These are phyloP conservation scores for Saccostrea echinata DNA, from an alignment of 1,140 invertebrate genomes.

Conservation along the genomic window DNA sequence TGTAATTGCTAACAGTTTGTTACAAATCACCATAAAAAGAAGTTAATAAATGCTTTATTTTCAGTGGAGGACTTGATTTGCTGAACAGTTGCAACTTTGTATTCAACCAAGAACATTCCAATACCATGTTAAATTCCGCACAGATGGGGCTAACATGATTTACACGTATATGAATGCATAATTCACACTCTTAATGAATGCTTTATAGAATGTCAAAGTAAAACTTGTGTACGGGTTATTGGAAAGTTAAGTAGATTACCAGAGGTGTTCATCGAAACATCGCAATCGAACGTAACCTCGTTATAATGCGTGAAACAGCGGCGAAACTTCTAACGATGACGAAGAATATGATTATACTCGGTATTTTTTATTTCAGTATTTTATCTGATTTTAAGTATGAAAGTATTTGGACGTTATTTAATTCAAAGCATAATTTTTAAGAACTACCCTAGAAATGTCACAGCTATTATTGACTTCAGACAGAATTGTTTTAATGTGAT, in stretches of 20 bases:
- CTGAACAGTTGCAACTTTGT: neutral
- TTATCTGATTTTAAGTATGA: neutral
- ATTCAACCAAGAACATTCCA: neutral
- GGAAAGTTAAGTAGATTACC: constrained; percentile 19
- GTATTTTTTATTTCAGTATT: neutral
- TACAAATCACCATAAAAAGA: neutral
- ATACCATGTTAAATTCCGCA: neutral
- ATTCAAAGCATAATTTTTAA: too few relatives aligned
- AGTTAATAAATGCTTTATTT: neutral
- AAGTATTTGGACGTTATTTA: too few relatives aligned
- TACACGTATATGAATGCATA: neutral
- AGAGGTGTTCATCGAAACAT: constrained; percentile 11
- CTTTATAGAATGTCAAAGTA: neutral
- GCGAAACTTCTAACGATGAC: neutral
- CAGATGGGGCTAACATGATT: constrained; percentile 11
- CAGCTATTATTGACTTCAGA: too few relatives aligned
- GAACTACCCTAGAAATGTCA: too few relatives aligned
- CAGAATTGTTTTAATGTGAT: too few relatives aligned
- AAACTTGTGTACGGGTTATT: neutral
- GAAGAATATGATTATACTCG: neutral
- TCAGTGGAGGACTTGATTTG: neutral
- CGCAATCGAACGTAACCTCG: neutral
- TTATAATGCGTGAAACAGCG: neutral
- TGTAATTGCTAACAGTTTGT: constrained; percentile 15
- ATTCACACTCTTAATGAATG: neutral